These are phyloP conservation scores for Ommatoiulus sabulosus DNA, from an alignment of 2,888 invertebrate species.

Conservation along the genomic window DNA sequence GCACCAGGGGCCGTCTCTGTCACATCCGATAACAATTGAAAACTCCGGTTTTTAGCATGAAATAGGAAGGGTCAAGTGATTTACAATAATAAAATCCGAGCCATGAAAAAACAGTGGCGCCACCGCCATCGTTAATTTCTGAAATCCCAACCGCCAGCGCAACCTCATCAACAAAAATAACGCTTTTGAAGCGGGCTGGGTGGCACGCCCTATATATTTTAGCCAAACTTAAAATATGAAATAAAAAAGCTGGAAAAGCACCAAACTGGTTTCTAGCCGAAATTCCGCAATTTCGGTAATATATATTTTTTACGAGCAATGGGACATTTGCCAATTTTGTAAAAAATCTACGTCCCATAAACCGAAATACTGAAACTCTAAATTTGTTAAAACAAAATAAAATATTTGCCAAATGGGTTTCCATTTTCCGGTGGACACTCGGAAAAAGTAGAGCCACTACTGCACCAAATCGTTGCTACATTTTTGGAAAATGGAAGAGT, in stretches of 20 bases:
- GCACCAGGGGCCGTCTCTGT: no score
- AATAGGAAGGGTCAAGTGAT: constrained; percentile 22
- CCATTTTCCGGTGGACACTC: no score
- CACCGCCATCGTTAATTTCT: constrained; percentile 26
- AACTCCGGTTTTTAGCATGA: not conserved
- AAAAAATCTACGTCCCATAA: constrained; percentile 29
- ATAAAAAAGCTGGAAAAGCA: not conserved
- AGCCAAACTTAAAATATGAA: constrained; percentile 23
- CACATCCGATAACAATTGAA: no score
- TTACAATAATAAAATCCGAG: constrained; percentile 17
- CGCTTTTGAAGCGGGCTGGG: not conserved
- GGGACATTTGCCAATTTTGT: constrained; percentile 5
- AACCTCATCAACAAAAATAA: constrained; percentile 18
- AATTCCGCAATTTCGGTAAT: constrained; percentile 35
- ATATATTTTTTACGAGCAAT: not conserved
- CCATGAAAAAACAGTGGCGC: constrained; percentile 1
- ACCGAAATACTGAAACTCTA: constrained; percentile 15
- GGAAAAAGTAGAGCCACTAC: no score
- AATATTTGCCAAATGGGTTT: no score
- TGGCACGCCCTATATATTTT: constrained; percentile 2
- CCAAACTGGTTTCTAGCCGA: constrained; percentile 8
- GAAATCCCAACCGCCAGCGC: not conserved
- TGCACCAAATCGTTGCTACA: no score
- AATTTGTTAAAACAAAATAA: not conserved
- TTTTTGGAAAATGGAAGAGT: no score